Evolutionary conservation across 2,888 invertebrate species (phyloP).

Genomic region (Trissolcus brochymenae): DNA sequence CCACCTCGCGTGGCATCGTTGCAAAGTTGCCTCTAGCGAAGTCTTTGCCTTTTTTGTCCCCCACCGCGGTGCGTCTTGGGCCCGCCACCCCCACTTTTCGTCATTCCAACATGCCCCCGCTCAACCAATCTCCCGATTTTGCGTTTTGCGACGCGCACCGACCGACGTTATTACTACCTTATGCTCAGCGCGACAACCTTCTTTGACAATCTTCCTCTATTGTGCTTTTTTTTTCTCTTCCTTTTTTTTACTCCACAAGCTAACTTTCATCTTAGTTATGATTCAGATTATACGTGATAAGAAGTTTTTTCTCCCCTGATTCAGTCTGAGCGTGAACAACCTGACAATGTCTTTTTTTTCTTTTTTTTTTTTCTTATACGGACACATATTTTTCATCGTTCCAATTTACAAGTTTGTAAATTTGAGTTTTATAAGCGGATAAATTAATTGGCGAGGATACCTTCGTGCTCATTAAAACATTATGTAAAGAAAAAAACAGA

Average conservation of each 20-base stretch:
- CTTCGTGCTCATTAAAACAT: too few relatives aligned
- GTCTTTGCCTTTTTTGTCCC: slow-evolving; percentile 42
- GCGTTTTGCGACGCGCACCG: too few relatives aligned
- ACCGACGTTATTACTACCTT: slow-evolving; percentile 24
- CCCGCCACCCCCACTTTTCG: slow-evolving; percentile 46
- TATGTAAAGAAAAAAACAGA: too few relatives aligned
- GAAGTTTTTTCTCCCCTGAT: too few relatives aligned
- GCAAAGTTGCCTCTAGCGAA: slow-evolving; percentile 40
- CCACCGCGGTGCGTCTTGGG: slow-evolving; percentile 31
- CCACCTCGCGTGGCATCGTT: slow-evolving; percentile 52
- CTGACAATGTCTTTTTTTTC: too few relatives aligned
- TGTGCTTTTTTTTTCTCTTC: slow-evolving; percentile 11
- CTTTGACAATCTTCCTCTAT: slow-evolving; percentile 37
- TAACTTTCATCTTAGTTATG: slow-evolving; percentile 39
- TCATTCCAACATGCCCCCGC: slow-evolving; percentile 33
- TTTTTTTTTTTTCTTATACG: too few relatives aligned
- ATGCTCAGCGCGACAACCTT: slow-evolving; percentile 31
- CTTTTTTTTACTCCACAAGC: slow-evolving; percentile 3
- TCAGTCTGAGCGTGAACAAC: too few relatives aligned
- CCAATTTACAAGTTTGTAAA: too few relatives aligned
- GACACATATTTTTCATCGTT: too few relatives aligned
- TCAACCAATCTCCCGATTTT: slow-evolving; percentile 30
- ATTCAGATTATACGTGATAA: slow-evolving; percentile 14
- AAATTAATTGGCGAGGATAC: too few relatives aligned
- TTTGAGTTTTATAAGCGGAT: too few relatives aligned